Evolutionary conservation across 2,888 invertebrate species (phyloP).

Genomic region (Pseudanteris insignis): DNA sequence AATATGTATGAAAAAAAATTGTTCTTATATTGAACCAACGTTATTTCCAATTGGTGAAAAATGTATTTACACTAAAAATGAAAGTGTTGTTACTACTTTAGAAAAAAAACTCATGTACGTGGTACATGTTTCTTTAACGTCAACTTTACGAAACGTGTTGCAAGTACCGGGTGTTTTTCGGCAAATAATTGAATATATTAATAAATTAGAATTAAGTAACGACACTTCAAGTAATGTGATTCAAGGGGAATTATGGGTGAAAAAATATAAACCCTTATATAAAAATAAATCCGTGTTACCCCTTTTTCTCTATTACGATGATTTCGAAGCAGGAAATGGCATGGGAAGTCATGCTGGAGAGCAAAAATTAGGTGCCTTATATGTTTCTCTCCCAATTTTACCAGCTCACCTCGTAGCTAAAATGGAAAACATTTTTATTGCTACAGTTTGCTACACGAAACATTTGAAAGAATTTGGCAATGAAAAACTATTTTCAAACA

Average conservation of each 20-base stretch:
- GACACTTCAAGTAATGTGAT: constrained; percentile 1
- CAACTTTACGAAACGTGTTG: constrained; percentile 18
- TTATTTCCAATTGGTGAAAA: background rate
- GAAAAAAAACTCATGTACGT: constrained; percentile 24
- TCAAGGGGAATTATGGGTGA: constrained; percentile 18
- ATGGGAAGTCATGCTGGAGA: constrained; percentile 34
- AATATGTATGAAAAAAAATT: background rate
- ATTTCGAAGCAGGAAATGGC: constrained; percentile 24
- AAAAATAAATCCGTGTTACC: constrained; percentile 14
- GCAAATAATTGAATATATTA: constrained; percentile 4
- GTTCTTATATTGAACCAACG: background rate
- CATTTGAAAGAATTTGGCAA: constrained; percentile 33
- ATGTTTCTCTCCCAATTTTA: constrained; percentile 30
- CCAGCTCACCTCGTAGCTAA: constrained; percentile 36
- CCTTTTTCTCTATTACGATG: constrained; percentile 19
- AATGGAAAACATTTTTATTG: constrained; percentile 5
- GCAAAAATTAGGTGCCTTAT: constrained; percentile 39
- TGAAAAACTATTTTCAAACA: constrained; percentile 26
- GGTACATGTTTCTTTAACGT: constrained; percentile 26
- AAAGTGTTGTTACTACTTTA: constrained; percentile 5
- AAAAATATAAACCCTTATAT: constrained; percentile 9
- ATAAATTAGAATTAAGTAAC: background rate
- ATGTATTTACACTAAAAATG: background rate
- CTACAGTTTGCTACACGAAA: constrained; percentile 29
- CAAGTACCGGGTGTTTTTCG: constrained; percentile 16